Percentiles rank a stretch among this genome's conserved stretches.
phyloP scores from a whole-genome alignment of 1,140 invertebrate species.

The Drosophila nigrodunni region DNA sequence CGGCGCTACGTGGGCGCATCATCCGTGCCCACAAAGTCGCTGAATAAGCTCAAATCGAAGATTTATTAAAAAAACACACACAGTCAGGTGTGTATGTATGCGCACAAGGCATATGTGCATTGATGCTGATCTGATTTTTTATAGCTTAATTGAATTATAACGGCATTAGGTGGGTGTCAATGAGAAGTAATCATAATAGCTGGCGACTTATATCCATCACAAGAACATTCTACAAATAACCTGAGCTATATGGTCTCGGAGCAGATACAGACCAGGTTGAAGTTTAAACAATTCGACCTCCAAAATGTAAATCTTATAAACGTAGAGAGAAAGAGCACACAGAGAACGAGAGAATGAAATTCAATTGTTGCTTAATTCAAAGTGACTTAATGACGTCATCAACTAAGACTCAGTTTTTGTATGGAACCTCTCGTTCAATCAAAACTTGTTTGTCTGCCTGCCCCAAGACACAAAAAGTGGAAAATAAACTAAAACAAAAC shows the following conservation, averaged over 20 bases:
- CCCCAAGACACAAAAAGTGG: slow-evolving; percentile 40
- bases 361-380: slow-evolving; percentile 74
- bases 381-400: slow-evolving; percentile 59
- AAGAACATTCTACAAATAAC: slow-evolving; percentile 4
- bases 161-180: slow-evolving; percentile 64
- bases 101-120: slow-evolving; percentile 12
- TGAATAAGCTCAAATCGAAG: slow-evolving; percentile 45
- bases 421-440: slow-evolving; percentile 59
- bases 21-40: slow-evolving; percentile 25
- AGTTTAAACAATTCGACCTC: slow-evolving; percentile 63
- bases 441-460: slow-evolving; percentile 72
- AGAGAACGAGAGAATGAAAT: slow-evolving; percentile 44
- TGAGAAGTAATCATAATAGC: slow-evolving; percentile 27
- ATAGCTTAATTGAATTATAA: slow-evolving; percentile 76
- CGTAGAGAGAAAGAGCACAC: no score
- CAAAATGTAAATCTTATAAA: slow-evolving; percentile 48
- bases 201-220: background rate
- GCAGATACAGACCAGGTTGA: slow-evolving; percentile 23
- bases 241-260: background rate
- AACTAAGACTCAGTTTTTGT: slow-evolving; percentile 46
- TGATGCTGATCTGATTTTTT: slow-evolving; percentile 35
- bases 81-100: slow-evolving; percentile 15
- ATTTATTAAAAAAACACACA: slow-evolving; percentile 49
- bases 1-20: slow-evolving; percentile 70
- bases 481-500: slow-evolving; percentile 34